Base-by-base conservation (phyloP, 2,888 invertebrate species). In the Eutolmus rufibarbis region DNA sequence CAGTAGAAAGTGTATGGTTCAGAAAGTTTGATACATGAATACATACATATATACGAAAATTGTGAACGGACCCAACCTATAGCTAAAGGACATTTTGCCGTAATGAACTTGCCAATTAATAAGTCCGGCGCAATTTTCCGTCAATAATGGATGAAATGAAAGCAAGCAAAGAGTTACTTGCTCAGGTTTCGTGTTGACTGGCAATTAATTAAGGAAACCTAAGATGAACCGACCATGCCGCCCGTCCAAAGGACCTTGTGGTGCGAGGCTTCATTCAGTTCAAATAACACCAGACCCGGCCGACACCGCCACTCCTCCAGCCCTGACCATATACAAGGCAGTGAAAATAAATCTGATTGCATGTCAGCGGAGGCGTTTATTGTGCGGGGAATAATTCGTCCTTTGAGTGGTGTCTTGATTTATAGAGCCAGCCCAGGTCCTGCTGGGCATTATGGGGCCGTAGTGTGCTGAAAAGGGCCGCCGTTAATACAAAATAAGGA, bases 341-440 rank as follows among this genome's bases (percentile, higher is more conserved):
- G 23, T 34, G 34, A 16, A 46, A 84, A 84, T 84, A 57, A 66
- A 84, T 81, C 40, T 19, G 57, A 84, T 84, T 84, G 82, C 82
- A 84, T 84, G 82, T 66, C 66, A 84, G 66, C 66, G 23, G 40
- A 66, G 82, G 82, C 82, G 82, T 84, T 84, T 84, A 84, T 84
- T 84, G 46, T 84, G 66, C 79, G 82, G 66, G 82, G 23, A 84
- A 84, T 84, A 84, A 84, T 84, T 66, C 82, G 66, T 84, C 66
- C 34, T 51, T 84, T 66, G 82, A 84, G 66, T 84, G 82, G 57
- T 84, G 82, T 84, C 82, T 51, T 84, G 82, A 84, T 84, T 84
- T 84, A 84, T 84, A 40, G 66, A 66, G n/a, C 40, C 40, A 12
- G 9, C 1, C 66, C 66, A 66, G 23, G 66, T 23, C 82, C 40